Base-by-base conservation (phyloP, 2,113 vertebrate genomes). In the Ameiurus melas region DNA sequence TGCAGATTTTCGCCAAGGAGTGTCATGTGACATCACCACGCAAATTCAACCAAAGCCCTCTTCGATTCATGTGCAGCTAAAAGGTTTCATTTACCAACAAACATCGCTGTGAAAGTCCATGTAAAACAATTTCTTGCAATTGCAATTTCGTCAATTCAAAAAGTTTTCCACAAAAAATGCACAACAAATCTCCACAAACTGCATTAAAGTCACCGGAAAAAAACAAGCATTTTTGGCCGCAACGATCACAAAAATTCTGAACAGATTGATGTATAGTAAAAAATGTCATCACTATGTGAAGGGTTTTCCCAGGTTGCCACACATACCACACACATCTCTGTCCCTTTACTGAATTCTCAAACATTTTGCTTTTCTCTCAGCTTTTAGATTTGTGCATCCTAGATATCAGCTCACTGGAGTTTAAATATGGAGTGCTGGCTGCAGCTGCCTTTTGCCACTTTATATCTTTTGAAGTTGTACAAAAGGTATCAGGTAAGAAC, bases 341-440 rank as follows among this genome's bases (percentile, higher is more conserved):
- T 4, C 25, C 25, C 14, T 36, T 57, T 55, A 47, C 51, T 27
- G 12, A 30, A 5, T 79, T 77, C 30, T 33, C 6, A 30, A 1
- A 64, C 39, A 25, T 47, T 62, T 43, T 39, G 43, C 6, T 83
- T 77, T 75, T 43, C 6, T 39, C 6, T 87, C 91, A 98, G 97
- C 97, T 98, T 83, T 94, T 98, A 92, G 97, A 98, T 93, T 90
- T 98, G 58, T 98, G 97, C 80, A 95, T 98, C 86, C 94, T 98
- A 58, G 93, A 97, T 80, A 91, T 97, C 55, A 95, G 96, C 90
- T 96, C 96, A 3, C 90, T 98, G 94, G 96, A 97, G 90, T 98
- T 97, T 89, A 94, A 96, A 89, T 97, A 97, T 1, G 94, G 96
- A 33, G 96, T 96, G 60, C 88, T 97, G 85, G 96, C 96, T 36